Base-by-base conservation (phyloP, 2,797 vertebrate genomes). In the Macropus fuliginosus region DNA sequence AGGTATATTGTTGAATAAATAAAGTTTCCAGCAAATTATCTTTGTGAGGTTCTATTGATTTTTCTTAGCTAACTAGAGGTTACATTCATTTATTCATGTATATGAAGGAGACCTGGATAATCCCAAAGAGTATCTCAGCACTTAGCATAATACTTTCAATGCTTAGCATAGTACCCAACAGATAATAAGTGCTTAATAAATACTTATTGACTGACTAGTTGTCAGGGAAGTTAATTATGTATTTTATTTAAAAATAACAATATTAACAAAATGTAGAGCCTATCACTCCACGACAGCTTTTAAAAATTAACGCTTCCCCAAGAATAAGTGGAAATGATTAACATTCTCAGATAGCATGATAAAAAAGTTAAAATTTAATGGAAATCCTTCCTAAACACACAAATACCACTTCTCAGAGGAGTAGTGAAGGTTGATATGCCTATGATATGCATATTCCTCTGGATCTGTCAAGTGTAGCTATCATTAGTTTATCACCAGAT, bases 51-150 rank as follows among this genome's bases (percentile, higher is more conserved):
- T 94, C 8, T 93, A 21, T 92, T 52, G 59, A 93, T 9, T 95
- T 97, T 95, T 92, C 34, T 94, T 93, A 95, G 6, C 62, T 91
- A 46, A 46, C 74, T 90, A 81, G 0, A 56, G 34, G 91, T 55
- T 91, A 94, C 56, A 95, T 94, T 95, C 1, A 96, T 55, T 91
- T 96, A 55, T 92, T 56, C 74, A 9, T 54, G 3, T 57, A 95
- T 92, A 90, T 92, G 74, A 87, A 50, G 55, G 52, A 29, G 92
- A 90, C 21, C 21, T 16, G 18, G n/a, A 81, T 81, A 81, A 81
- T 81, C 74, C 8, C 40, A 81, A 24, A 81, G 13, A 21, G 74
- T 24, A 46, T 81, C 66, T 5, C 34, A 66, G 5, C 34, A n/a
- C 34, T n/a, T 66, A n/a, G 34, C 5, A n/a, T 16, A 16, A 1